Conservation (phyloP, 2,113 vertebrate species). For the Phylloscopus trochilus region DNA sequence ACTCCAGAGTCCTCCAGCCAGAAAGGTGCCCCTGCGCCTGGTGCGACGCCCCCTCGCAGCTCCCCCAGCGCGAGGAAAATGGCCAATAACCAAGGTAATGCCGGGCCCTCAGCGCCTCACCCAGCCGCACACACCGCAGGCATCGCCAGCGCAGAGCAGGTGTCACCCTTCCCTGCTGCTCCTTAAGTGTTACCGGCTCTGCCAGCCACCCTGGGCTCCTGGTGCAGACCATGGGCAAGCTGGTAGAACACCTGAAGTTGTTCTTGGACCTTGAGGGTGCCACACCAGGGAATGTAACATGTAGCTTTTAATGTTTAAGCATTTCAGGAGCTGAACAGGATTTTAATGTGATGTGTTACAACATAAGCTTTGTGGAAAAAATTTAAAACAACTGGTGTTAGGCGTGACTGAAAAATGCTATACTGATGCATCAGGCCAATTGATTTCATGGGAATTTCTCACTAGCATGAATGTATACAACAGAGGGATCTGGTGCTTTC, state of each 20-base stretch:
- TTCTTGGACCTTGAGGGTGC: constrained; percentile 7
- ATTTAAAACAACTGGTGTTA: neutral
- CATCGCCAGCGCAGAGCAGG: neutral
- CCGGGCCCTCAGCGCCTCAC: neutral
- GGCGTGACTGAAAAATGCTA: neutral
- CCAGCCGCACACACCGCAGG: neutral
- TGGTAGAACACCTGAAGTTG: constrained; percentile 54
- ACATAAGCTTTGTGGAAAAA: constrained; percentile 34
- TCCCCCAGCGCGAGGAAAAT: constrained; percentile 68
- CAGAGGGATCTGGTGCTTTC: neutral
- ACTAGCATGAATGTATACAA: neutral
- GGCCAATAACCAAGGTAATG: constrained; percentile 70
- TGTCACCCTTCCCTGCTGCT: neutral
- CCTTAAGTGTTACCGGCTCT: neutral
- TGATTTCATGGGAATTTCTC: neutral
- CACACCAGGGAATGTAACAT: neutral
- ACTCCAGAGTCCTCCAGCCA: constrained; percentile 69
- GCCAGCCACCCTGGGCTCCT: neutral
- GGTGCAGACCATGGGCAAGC: neutral
- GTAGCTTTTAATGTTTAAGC: constrained; percentile 45
- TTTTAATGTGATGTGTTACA: constrained; percentile 34
- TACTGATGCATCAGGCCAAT: neutral
- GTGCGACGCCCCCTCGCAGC: constrained; percentile 64
- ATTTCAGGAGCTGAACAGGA: neutral
- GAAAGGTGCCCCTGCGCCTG: constrained; percentile 55